Percentiles rank a stretch among this genome's conserved stretches.
Evolutionary conservation across 2,888 invertebrate species (phyloP).

Genomic region (Lithosia quadra): DNA sequence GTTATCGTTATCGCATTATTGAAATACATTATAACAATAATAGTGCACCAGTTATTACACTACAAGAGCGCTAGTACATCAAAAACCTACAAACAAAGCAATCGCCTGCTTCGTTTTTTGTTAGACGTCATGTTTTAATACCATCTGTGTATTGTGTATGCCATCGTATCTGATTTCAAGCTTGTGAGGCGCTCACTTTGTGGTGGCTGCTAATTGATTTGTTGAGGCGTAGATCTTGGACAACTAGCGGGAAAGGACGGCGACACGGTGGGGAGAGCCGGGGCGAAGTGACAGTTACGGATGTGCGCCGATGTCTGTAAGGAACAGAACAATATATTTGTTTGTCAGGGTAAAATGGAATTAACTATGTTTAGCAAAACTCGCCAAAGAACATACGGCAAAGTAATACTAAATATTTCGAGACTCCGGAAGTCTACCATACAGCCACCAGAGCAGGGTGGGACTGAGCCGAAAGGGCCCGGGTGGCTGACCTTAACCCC

Average conservation of each 20-base stretch:
- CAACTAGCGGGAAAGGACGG: constrained; percentile 76
- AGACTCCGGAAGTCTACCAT: too few relatives aligned
- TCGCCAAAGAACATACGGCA: too few relatives aligned
- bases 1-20: neutral
- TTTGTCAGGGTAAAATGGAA: too few relatives aligned
- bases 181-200: constrained; percentile 47
- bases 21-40: neutral
- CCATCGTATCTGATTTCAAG: neutral
- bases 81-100: neutral
- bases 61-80: neutral
- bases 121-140: neutral
- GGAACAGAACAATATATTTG: neutral
- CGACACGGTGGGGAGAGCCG: constrained; percentile 66
- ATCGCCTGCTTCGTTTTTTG: neutral
- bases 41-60: neutral
- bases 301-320: constrained; percentile 60
- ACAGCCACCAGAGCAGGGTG: too few relatives aligned
- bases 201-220: constrained; percentile 39
- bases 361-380: too few relatives aligned
- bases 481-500: too few relatives aligned
- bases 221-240: constrained; percentile 75
- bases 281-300: constrained; percentile 49
- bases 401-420: too few relatives aligned
- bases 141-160: neutral
- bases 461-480: too few relatives aligned